Conservation (phyloP, 1,140 invertebrate species). For the Hestina assimilis region DNA sequence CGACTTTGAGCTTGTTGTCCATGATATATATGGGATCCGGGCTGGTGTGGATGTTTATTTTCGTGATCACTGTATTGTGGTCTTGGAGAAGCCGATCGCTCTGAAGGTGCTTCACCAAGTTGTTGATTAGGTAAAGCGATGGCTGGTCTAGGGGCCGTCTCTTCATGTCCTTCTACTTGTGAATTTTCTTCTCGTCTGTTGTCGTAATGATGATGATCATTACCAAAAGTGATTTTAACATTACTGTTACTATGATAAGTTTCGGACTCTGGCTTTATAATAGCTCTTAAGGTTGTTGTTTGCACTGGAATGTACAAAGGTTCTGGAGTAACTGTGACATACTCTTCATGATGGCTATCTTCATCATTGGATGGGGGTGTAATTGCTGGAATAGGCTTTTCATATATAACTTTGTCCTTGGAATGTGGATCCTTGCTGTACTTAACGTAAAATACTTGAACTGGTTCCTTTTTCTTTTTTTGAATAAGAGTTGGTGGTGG, state of each 20-base stretch:
- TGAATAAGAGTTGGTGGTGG: slow-evolving; percentile 79
- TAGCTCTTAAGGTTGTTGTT: slow-evolving; percentile 87
- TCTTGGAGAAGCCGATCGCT: slow-evolving; percentile 52
- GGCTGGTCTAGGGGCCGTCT: slow-evolving; percentile 80
- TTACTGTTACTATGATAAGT: slow-evolving; percentile 86
- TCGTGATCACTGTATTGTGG: slow-evolving; percentile 55
- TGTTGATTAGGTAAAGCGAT: slow-evolving; percentile 78
- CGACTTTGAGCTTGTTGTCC: slow-evolving; percentile 59
- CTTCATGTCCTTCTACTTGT: slow-evolving; percentile 75
- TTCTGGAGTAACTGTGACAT: slow-evolving; percentile 67
- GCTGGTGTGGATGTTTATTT: slow-evolving; percentile 40
- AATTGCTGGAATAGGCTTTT: slow-evolving; percentile 86
- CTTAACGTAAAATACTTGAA: slow-evolving; percentile 94
- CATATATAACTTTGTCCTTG: slow-evolving; percentile 86
- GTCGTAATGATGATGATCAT: slow-evolving; percentile 78
- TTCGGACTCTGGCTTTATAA: slow-evolving; percentile 91
- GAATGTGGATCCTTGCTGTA: slow-evolving; percentile 89
- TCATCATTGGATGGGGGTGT: slow-evolving; percentile 82
- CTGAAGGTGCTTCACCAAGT: slow-evolving; percentile 42
- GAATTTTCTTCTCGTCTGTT: slow-evolving; percentile 76
- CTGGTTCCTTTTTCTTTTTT: slow-evolving; percentile 86
- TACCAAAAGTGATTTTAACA: slow-evolving; percentile 87
- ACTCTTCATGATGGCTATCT: slow-evolving; percentile 78
- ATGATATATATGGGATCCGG: slow-evolving; percentile 45
- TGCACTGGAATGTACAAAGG: slow-evolving; percentile 75